Base-by-base conservation (phyloP, 2,888 invertebrate genomes). In the Drosophila nigricruria region DNA sequence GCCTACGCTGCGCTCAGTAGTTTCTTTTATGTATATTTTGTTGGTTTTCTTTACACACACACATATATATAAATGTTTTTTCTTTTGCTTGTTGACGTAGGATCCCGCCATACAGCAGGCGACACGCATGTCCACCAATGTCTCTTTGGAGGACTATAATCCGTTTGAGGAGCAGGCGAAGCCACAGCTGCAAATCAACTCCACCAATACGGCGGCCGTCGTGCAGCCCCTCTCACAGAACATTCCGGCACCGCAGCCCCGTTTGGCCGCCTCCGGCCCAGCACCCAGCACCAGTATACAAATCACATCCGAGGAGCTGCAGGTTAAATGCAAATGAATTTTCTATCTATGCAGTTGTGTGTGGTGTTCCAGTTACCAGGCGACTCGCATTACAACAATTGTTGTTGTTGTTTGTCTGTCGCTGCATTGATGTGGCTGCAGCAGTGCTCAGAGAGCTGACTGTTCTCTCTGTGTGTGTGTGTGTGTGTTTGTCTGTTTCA, bases 41-140 rank as follows among this genome's bases (percentile, higher is more conserved):
- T 8, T 6, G 12, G 1, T 45, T 34, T 43, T 30, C 32, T 27
- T 12, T 18, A 32, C 34, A 20, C 6, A 32, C 42, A 10, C 53
- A 32, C 12, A 32, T 12, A 32, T n/a, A n/a, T n/a, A n/a, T n/a
- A n/a, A n/a, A n/a, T 6, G 8, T 20, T 27, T 23, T 23, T 5
- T 40, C 38, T 25, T 23, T 14, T 9, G 5, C 25, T 32, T 10
- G n/a, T n/a, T 27, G n/a, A 18, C 23, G 27, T 92, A 99, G 98
- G 99, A 99, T 94, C 99, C 99, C 45, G 95, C 98, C 61, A 97
- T 99, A 69, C 97, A 97, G 93, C 97, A 98, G 94, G 97, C 97
- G 45, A 96, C 98, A 69, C 96, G 94, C 90, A 95, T 95, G 92
- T 94, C 96, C 65, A 95, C 94, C 82, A 90, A 86, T 68, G 83